Percentiles rank a stretch among this genome's conserved stretches.
Evolutionary conservation across 2,113 vertebrate species (phyloP).

Genomic region (Crotalus helleri): DNA sequence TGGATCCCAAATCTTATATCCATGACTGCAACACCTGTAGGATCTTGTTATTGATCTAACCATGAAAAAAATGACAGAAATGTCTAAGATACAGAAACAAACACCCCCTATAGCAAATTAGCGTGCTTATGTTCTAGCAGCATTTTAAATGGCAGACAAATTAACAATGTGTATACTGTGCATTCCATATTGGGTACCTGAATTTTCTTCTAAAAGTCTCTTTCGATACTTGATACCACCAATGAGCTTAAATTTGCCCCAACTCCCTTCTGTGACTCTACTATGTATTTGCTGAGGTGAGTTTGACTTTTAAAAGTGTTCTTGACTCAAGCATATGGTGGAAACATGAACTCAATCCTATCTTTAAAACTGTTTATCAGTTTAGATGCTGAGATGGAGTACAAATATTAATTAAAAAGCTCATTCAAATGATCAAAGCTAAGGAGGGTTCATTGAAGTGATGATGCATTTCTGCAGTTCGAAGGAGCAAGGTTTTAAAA

Average conservation of each 20-base stretch:
- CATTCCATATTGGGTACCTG: not conserved
- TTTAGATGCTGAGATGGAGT: not conserved
- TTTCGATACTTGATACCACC: not conserved
- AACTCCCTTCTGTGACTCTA: not conserved
- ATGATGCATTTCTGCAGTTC: not conserved
- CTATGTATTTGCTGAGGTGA: not conserved
- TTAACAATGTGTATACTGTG: not conserved
- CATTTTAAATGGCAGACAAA: not conserved
- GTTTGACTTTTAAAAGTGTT: not conserved
- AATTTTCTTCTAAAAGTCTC: not conserved
- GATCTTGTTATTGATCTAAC: not conserved
- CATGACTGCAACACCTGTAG: not conserved
- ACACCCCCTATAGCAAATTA: not conserved
- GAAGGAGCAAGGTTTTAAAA: not conserved
- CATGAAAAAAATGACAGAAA: not conserved
- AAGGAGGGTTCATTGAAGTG: not conserved
- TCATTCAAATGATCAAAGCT: not conserved
- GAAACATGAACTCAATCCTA: not conserved
- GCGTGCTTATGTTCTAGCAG: not conserved
- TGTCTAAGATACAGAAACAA: not conserved
- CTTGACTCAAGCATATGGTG: not conserved
- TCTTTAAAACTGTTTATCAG: not conserved
- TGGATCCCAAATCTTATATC: not conserved
- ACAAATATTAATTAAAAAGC: not conserved
- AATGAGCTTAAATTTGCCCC: not conserved